Base-by-base conservation (phyloP, 2,797 vertebrate species). In the Amphiprion clarkii region DNA sequence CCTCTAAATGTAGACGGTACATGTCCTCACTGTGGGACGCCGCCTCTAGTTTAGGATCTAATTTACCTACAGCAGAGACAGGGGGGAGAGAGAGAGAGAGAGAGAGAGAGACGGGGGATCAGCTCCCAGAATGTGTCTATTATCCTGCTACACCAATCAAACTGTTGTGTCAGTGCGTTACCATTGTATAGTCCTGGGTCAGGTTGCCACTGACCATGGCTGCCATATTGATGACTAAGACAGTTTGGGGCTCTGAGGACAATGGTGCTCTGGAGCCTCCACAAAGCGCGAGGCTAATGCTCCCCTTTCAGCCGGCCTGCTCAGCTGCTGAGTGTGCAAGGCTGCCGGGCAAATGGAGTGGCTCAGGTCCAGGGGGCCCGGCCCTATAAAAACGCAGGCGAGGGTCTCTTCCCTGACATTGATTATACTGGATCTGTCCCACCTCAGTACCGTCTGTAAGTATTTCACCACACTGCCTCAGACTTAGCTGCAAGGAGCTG, bases 291-390 rank as follows among this genome's bases (percentile, higher is more conserved):
- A 63, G 91, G 82, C 93, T 95, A 94, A 95, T 91, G 91, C 92
- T 9, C 31, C 87, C 93, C 92, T 94, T 95, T 94, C 92, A 94
- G 87, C 89, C 23, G 78, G 58, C 61, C 87, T 60, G 80, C 60
- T 88, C 78, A 92, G 81, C 90, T 94, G 96, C 97, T 97, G 97
- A 97, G 95, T 97, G 94, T 96, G 97, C 96, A 89, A 92, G 91
- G 92, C 89, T 90, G 82, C 76, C 76, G 81, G 89, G 89, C 89
- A 76, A 90, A 91, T 91, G 92, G 87, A 88, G 90, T 90, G 87
- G 82, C 91, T 77, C 71, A 53, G 74, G 81, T 80, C 84, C 71
- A 82, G 86, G 90, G 87, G 89, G 82, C 74, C 76, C 59, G 60
- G 89, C 84, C 87, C 94, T 97, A 97, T 98, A 98, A 97, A 97